A percentile compares a stretch with the other conserved stretches of the same genome.
These are phyloP conservation scores for Noctua comes DNA, from an alignment of 2,888 invertebrate genomes.

Conservation along the genomic window DNA sequence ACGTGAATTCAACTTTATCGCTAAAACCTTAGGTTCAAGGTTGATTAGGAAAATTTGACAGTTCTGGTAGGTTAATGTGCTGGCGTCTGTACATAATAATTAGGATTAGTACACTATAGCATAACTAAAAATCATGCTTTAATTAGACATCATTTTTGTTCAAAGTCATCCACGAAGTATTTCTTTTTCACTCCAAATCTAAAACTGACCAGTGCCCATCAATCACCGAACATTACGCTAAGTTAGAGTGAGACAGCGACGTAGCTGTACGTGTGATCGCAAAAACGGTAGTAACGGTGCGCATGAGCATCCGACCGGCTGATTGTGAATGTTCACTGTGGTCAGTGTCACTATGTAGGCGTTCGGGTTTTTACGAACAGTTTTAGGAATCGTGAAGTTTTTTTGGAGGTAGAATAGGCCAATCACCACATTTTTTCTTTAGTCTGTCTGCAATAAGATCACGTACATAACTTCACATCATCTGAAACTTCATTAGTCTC, in stretches of 20 bases:
- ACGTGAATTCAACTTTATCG: no score
- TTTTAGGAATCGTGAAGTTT: constrained; percentile 11
- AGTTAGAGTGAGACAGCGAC: constrained; percentile 48
- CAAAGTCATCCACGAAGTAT: neutral
- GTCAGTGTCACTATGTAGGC: constrained; percentile 55
- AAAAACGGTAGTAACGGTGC: constrained; percentile 66
- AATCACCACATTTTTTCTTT: neutral
- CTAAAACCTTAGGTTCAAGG: no score
- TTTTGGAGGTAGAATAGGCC: neutral
- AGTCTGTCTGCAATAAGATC: constrained; percentile 9
- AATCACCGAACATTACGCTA: constrained; percentile 44
- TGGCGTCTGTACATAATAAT: no score
- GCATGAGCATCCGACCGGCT: constrained; percentile 54
- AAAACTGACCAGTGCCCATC: constrained; percentile 9
- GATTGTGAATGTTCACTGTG: constrained; percentile 61
- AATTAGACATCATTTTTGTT: neutral
- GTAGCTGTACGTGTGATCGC: constrained; percentile 55
- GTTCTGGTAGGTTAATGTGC: no score
- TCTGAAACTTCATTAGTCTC: neutral
- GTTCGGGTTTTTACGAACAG: constrained; percentile 25
- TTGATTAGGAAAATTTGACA: no score
- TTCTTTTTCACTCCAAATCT: constrained; percentile 4
- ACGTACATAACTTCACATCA: constrained; percentile 7
- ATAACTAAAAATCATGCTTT: no score
- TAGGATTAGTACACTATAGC: no score